phyloP scores from a whole-genome alignment of 2,888 invertebrate species.

The Eulithis testata region DNA sequence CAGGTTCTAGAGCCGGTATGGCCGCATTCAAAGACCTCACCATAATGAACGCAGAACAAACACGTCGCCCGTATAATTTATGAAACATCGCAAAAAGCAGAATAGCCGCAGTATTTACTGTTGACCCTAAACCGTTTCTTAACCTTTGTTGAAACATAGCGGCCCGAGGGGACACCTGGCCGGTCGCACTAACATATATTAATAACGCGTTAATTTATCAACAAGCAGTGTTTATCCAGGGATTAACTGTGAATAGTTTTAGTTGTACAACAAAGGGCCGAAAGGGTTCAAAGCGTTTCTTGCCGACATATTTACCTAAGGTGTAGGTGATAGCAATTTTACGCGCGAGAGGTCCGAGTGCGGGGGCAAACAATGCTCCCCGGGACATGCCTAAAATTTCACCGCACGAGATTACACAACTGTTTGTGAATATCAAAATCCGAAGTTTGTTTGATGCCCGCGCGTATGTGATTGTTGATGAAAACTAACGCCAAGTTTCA shows the following conservation, averaged over 20 bases:
- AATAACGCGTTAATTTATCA: conserved; percentile 84
- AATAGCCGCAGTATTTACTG: conserved; percentile 77
- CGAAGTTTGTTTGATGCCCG: conserved; percentile 64
- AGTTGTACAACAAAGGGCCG: conserved; percentile 83
- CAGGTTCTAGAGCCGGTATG: conserved; percentile 49
- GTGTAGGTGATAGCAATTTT: conserved; percentile 84
- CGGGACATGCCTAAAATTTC: conserved; percentile 69
- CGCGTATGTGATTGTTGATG: conserved; percentile 57
- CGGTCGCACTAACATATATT: conserved; percentile 81
- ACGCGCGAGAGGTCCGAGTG: conserved; percentile 80
- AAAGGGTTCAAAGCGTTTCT: conserved; percentile 84
- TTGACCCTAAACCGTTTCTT: conserved; percentile 76
- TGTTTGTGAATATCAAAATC: conserved; percentile 64
- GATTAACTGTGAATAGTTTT: conserved; percentile 84
- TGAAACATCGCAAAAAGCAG: conserved; percentile 74
- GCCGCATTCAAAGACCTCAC: conserved; percentile 49
- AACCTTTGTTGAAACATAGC: conserved; percentile 77
- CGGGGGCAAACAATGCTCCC: conserved; percentile 60
- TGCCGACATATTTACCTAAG: conserved; percentile 84
- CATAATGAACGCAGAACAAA: conserved; percentile 63
- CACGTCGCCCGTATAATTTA: conserved; percentile 68
- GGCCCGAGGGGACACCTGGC: conserved; percentile 79
- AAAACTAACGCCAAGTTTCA: conserved; percentile 52
- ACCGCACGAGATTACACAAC: conserved; percentile 58
- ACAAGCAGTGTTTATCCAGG: conserved; percentile 83